Base-by-base conservation (phyloP, 2,888 invertebrate genomes). In the Parnassius orleans region DNA sequence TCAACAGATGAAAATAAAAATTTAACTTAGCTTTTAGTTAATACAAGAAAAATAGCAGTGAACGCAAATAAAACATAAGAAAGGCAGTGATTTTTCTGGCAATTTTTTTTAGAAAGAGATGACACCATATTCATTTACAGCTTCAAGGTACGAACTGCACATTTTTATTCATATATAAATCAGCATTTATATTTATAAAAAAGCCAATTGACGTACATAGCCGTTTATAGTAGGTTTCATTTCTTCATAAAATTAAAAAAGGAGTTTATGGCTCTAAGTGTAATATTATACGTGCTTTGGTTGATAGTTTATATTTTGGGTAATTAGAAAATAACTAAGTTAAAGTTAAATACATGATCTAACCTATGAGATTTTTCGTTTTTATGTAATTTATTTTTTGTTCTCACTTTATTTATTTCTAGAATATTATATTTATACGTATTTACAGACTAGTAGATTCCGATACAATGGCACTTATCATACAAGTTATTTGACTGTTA, bases 381-480 rank as follows among this genome's bases (percentile, higher is more conserved):
- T n/a, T 47, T 41, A 52, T 48, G 44, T 12, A 33, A 14, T 50
- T 56, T 54, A 48, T 46, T 46, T 24, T 44, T 51, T 50, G 43
- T 50, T 60, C 12, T 56, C 46, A 60, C 61, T 63, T 63, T 50
- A 57, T 51, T 50, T 46, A 50, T 55, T 19, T 46, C 41, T 57
- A 33, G 15, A 42, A 57, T 50, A 52, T 43, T 46, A 53, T 46
- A 46, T 7, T 33, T 11, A 48, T 59, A 61, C 15, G 9, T 72
- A 72, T n/a, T 70, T 73, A 75, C 24, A 67, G 76, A 79, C 78
- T 79, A 80, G 77, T 67, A 68, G 63, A 73, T 71, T 76, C 72
- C 72, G 63, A 65, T 69, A 68, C 66, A 73, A 78, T 80, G 80
- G 80, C 80, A 80, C 78, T 74, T 72, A 65, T 12, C 12, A 14